phyloP scores from a whole-genome alignment of 2,797 vertebrate genomes.

The Aulostomus chinensis region DNA sequence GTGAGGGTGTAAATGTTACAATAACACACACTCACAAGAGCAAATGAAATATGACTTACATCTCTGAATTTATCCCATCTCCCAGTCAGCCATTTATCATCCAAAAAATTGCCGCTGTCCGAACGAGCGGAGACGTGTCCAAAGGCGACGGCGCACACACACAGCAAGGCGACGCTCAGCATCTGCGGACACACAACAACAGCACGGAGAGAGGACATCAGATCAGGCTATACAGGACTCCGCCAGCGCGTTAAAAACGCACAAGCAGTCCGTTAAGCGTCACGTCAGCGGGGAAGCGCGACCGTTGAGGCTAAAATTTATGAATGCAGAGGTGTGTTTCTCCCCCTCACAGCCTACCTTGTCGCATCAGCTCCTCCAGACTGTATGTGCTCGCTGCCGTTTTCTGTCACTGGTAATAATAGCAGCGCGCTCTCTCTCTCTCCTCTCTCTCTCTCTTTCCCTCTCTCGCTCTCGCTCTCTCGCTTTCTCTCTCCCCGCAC shows the following conservation, averaged over 20 bases:
- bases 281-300: background rate
- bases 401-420: conserved; percentile 70
- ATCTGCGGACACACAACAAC: conserved; percentile 77
- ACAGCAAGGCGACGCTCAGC: conserved; percentile 84
- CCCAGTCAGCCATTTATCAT: conserved; percentile 93
- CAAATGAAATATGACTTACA: conserved; percentile 80
- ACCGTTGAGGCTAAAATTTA: background rate
- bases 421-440: conserved; percentile 40
- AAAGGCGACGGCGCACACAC: conserved; percentile 85
- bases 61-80: conserved; percentile 98
- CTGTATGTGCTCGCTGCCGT: conserved; percentile 64
- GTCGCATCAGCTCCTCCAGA: conserved; percentile 70
- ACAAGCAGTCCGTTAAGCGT: background rate
- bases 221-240: conserved; percentile 33
- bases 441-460: conserved; percentile 3
- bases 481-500: conserved; percentile 40
- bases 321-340: background rate
- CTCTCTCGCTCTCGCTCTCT: conserved; percentile 18
- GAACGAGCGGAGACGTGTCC: conserved; percentile 83
- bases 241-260: conserved; percentile 7
- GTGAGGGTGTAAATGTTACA: no score
- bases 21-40: no score
- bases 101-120: conserved; percentile 93
- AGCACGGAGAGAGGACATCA: conserved; percentile 50
- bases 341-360: conserved; percentile 62